These are phyloP conservation scores for Enteromius afrohamiltoni DNA, from an alignment of 2,797 vertebrate genomes.

Conservation along the genomic window DNA sequence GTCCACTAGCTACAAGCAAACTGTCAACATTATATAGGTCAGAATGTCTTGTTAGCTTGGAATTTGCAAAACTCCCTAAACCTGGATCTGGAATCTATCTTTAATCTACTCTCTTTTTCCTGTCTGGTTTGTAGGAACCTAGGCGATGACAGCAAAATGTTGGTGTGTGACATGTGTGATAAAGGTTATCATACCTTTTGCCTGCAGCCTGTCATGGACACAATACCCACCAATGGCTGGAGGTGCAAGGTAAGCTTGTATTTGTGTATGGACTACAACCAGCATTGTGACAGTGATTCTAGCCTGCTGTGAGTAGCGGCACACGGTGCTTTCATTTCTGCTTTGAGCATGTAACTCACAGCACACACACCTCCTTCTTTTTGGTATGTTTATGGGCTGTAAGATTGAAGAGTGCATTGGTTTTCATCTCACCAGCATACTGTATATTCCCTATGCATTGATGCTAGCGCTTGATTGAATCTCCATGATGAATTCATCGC, in stretches of 20 bases:
- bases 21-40: neutral
- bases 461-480: conserved; percentile 12
- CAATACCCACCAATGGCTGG: conserved; percentile 86
- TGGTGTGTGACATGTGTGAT: conserved; percentile 93
- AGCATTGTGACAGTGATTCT: neutral
- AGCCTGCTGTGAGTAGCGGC: neutral
- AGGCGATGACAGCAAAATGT: conserved; percentile 86
- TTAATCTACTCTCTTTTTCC: neutral
- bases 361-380: neutral
- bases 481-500: neutral
- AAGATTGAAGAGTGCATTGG: conserved; percentile 15
- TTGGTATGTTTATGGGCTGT: neutral
- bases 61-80: neutral
- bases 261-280: neutral
- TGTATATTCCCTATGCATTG: conserved; percentile 16
- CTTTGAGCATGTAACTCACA: neutral
- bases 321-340: neutral
- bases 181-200: conserved; percentile 95
- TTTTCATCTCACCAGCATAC: conserved; percentile 5
- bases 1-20: neutral
- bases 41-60: neutral
- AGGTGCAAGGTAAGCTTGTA: conserved; percentile 85
- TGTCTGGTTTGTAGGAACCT: conserved; percentile 77
- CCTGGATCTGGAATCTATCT: neutral
- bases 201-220: conserved; percentile 89